Percentiles rank a stretch among this genome's conserved stretches.
phyloP scores from a whole-genome alignment of 2,113 vertebrate genomes.

The Axis porcinus region DNA sequence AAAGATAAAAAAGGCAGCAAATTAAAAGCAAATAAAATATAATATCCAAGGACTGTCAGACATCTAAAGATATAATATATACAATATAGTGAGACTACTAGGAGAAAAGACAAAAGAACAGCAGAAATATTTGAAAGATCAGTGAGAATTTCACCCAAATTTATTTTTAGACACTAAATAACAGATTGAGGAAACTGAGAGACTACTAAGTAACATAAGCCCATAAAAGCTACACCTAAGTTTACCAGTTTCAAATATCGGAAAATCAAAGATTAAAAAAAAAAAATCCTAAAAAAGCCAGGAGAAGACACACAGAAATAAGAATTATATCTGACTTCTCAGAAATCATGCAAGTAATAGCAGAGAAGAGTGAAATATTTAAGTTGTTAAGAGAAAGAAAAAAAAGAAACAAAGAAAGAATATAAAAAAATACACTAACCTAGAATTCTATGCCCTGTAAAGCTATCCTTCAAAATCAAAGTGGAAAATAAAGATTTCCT shows the following conservation, averaged over 20 bases:
- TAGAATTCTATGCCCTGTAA: background rate
- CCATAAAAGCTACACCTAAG: background rate
- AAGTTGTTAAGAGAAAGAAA: background rate
- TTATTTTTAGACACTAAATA: background rate
- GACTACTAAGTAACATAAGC: background rate
- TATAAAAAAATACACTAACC: background rate
- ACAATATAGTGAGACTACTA: background rate
- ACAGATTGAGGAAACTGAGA: background rate
- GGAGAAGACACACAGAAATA: background rate
- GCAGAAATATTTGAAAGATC: background rate
- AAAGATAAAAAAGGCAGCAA: background rate
- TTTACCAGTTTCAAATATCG: background rate
- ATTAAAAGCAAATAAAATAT: background rate
- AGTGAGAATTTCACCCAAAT: background rate
- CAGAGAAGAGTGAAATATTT: background rate
- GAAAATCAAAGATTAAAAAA: background rate
- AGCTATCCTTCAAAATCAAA: background rate
- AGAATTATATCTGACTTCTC: background rate
- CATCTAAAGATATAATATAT: background rate
- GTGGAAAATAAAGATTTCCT: background rate
- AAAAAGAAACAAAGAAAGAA: background rate
- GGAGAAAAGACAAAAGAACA: background rate
- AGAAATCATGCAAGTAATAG: background rate
- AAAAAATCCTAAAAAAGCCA: background rate
- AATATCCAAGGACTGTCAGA: background rate